Conservation (phyloP, 1,140 invertebrate species). For the Drosophila sp. region DNA sequence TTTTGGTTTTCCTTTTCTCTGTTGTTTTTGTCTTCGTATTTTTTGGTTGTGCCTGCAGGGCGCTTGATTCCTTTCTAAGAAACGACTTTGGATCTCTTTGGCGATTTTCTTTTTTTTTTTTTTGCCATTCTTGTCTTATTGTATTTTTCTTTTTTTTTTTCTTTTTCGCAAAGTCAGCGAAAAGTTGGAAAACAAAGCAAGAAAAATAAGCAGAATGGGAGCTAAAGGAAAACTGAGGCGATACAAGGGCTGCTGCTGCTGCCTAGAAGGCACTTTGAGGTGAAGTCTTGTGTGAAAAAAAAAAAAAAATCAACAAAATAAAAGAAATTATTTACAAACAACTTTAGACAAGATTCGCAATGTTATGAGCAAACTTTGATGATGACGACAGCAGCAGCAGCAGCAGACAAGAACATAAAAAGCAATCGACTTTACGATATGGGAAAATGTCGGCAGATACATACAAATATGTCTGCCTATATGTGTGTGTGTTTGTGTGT, state of each 20-base stretch:
- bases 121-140: constrained; percentile 40
- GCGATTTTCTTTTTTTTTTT: background rate
- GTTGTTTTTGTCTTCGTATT: background rate
- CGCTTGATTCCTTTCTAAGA: constrained; percentile 58
- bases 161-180: constrained; percentile 66
- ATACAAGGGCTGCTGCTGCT: constrained; percentile 25
- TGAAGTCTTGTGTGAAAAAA: constrained; percentile 78
- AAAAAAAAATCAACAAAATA: constrained; percentile 72
- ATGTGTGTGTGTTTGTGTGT: constrained; percentile 23
- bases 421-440: constrained; percentile 26
- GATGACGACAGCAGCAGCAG: constrained; percentile 61
- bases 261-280: constrained; percentile 64
- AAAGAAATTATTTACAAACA: constrained; percentile 81
- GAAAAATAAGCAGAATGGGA: background rate
- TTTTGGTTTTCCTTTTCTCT: constrained; percentile 29
- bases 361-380: constrained; percentile 77
- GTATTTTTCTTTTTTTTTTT: constrained; percentile 35
- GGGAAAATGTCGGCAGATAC: background rate
- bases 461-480: background rate
- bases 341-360: constrained; percentile 78
- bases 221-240: constrained; percentile 23
- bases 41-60: constrained; percentile 44
- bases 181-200: constrained; percentile 55
- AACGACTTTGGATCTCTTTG: constrained; percentile 42
- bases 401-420: constrained; percentile 44